A percentile compares a stretch with the other conserved stretches of the same genome.
phyloP scores from a whole-genome alignment of 2,888 invertebrate genomes.

The Hybos culiciformis region DNA sequence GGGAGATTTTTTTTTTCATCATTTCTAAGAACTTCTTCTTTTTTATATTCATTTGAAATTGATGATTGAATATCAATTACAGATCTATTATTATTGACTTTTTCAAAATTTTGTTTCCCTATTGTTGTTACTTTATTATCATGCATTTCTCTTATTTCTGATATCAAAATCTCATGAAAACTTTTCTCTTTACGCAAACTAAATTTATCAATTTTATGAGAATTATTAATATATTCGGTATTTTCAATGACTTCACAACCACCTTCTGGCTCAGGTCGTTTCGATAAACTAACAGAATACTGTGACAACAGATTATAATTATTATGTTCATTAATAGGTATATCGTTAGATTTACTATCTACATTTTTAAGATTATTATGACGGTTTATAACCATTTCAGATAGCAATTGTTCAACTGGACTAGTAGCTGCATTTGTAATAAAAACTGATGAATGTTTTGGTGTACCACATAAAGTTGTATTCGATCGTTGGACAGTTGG shows the following conservation, averaged over 20 bases:
- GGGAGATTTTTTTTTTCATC: slow-evolving; percentile 37
- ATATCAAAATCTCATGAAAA: slow-evolving; percentile 55
- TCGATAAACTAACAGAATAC: slow-evolving; percentile 9
- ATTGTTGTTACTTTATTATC: slow-evolving; percentile 15
- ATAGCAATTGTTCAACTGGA: too few species aligned
- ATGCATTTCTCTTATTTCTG: slow-evolving; percentile 54
- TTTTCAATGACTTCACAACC: slow-evolving; percentile 2
- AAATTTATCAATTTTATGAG: too few species aligned
- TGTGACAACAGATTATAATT: slow-evolving; percentile 1
- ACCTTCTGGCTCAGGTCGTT: slow-evolving; percentile 15
- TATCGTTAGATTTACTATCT: too few species aligned
- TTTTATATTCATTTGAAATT: slow-evolving; percentile 6
- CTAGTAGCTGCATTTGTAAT: too few species aligned
- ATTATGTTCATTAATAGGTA: background rate
- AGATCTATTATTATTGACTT: slow-evolving; percentile 12
- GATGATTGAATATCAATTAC: too few species aligned
- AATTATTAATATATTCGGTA: background rate
- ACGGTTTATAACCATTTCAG: too few species aligned
- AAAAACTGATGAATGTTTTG: too few species aligned
- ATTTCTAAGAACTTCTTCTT: slow-evolving; percentile 26
- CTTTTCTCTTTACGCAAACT: too few species aligned
- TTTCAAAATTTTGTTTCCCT: background rate
- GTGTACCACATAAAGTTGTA: too few species aligned
- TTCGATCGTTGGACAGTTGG: background rate
- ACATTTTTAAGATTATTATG: too few species aligned